phyloP scores from a whole-genome alignment of 2,113 vertebrate species.

The Pycnonotus jocosus region DNA sequence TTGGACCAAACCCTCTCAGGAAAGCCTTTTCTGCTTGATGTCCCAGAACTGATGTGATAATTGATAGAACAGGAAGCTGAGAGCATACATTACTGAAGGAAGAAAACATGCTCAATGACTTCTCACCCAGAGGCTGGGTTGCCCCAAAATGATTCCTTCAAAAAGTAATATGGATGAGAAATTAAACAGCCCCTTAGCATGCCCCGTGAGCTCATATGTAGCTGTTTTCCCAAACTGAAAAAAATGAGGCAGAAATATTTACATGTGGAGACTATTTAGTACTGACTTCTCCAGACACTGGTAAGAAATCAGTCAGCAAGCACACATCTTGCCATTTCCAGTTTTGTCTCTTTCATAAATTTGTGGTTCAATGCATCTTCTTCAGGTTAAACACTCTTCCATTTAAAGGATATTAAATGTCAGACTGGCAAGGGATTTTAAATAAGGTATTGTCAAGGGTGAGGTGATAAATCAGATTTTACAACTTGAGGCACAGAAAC shows the following conservation, averaged over 20 bases:
- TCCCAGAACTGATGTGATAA: not conserved
- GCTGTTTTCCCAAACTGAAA: not conserved
- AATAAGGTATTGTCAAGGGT: not conserved
- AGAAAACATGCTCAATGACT: not conserved
- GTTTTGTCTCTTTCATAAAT: not conserved
- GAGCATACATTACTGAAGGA: not conserved
- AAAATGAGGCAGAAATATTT: not conserved
- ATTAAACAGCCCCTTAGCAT: not conserved
- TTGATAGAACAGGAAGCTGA: not conserved
- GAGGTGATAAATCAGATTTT: conserved; percentile 19
- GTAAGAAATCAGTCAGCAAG: not conserved
- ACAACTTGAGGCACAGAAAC: not conserved
- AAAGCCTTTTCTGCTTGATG: not conserved
- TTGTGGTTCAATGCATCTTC: not conserved
- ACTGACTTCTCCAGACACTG: not conserved
- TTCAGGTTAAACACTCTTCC: conserved; percentile 18
- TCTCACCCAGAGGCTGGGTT: not conserved
- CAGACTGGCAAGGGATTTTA: not conserved
- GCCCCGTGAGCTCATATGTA: not conserved
- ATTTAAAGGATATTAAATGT: conserved; percentile 25
- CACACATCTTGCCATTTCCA: not conserved
- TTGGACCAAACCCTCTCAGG: not conserved
- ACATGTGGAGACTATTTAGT: not conserved
- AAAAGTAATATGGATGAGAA: not conserved
- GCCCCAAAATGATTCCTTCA: not conserved